These are phyloP conservation scores for Arion vulgaris DNA, from an alignment of 1,140 invertebrate species.

Conservation along the genomic window DNA sequence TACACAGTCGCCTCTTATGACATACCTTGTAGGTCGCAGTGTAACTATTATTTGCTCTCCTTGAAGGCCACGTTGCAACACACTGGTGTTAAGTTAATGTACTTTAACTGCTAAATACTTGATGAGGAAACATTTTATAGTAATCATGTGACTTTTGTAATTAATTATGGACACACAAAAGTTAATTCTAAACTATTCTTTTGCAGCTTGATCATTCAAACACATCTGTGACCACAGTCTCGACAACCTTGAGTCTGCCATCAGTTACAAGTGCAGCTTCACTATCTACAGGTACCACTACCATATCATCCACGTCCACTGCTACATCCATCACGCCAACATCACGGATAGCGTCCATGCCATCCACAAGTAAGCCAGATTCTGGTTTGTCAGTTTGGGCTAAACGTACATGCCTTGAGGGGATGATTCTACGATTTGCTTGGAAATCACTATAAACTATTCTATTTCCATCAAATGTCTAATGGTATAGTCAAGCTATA, in stretches of 20 bases:
- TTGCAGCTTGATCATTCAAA: conserved; percentile 58
- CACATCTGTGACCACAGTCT: conserved; percentile 52
- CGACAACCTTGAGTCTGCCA: conserved; percentile 49
- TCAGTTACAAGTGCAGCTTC: conserved; percentile 49
- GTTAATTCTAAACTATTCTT: not conserved
- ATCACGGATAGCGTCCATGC: conserved; percentile 44
- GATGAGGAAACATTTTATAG: too few species aligned
- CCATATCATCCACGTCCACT: conserved; percentile 48
- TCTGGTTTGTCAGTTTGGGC: conserved; percentile 10
- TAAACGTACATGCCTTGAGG: not conserved
- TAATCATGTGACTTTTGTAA: too few species aligned
- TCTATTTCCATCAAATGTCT: too few species aligned
- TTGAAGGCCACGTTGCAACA: too few species aligned
- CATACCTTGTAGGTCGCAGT: too few species aligned
- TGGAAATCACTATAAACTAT: too few species aligned
- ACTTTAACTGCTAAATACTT: too few species aligned
- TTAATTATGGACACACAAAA: not conserved
- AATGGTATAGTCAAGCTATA: too few species aligned
- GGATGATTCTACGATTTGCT: too few species aligned
- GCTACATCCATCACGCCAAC: conserved; percentile 43
- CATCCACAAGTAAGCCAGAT: conserved; percentile 44
- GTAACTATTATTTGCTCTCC: too few species aligned
- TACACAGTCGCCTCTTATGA: too few species aligned
- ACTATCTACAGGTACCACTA: conserved; percentile 46
- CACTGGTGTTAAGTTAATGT: too few species aligned